A percentile compares a stretch with the other conserved stretches of the same genome.
These are phyloP conservation scores for Scaptomyza pallida DNA, from an alignment of 1,140 invertebrate species.

Conservation along the genomic window DNA sequence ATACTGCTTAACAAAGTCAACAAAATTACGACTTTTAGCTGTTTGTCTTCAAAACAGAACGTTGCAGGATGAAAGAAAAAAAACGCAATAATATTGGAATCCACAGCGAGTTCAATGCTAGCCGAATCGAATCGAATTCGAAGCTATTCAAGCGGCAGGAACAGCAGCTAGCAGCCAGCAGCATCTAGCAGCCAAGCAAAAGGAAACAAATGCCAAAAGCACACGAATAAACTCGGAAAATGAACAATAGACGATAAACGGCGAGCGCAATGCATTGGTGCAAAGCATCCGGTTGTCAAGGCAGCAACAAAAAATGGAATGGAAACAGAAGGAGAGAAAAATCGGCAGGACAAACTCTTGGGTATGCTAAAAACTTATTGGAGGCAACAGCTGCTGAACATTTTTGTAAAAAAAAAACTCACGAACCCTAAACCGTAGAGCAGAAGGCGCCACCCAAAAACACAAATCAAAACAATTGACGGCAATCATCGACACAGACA, in stretches of 20 bases:
- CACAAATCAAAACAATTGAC: conserved; percentile 80
- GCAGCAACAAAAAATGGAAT: conserved; percentile 23
- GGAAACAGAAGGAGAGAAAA: conserved; percentile 2
- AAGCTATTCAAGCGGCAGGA: conserved; percentile 59
- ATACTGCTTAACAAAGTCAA: not conserved
- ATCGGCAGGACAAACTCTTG: conserved; percentile 19
- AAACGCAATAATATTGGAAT: conserved; percentile 58
- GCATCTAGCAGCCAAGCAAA: too few species aligned
- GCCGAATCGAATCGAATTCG: conserved; percentile 49
- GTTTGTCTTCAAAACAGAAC: conserved; percentile 56
- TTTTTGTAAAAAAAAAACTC: conserved; percentile 62
- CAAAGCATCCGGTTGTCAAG: conserved; percentile 67
- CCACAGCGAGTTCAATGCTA: conserved; percentile 31
- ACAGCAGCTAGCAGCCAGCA: conserved; percentile 50
- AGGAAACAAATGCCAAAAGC: conserved; percentile 69
- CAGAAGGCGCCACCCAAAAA: conserved; percentile 14
- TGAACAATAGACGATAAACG: conserved; percentile 41
- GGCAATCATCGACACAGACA: conserved; percentile 68
- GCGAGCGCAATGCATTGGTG: conserved; percentile 68
- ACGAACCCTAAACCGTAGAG: conserved; percentile 3
- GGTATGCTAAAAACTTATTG: conserved; percentile 78
- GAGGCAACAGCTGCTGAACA: conserved; percentile 69
- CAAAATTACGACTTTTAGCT: conserved; percentile 19
- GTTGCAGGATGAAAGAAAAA: too few species aligned
- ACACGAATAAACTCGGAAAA: conserved; percentile 39